Evolutionary conservation across 2,113 vertebrate species (phyloP), one percentile per base, ranked within the genome.

Genomic region (Lasiurus borealis): DNA sequence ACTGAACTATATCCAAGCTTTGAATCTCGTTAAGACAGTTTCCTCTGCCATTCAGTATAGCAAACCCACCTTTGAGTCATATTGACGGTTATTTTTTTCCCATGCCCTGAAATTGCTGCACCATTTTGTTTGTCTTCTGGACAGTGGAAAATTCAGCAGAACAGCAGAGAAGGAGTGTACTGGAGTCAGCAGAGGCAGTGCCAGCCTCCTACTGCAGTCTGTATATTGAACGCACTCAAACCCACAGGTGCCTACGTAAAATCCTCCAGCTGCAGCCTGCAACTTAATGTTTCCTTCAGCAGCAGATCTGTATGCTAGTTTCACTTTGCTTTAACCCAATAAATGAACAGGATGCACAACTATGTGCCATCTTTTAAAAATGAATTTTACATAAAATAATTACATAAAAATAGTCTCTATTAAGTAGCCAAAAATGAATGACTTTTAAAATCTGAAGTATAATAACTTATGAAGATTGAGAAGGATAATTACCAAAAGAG

Each of bases 161-260:
- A 85, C 96, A 97, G 97, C 97, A 96, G 96, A 64, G 94, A 96
- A 95, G 97, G 97, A 98, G 97, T 96, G 92, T 82, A 96, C 93
- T 52, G 92, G 95, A 96, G 97, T 93, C 97, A 98, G 98, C 98
- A 98, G 97, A 97, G 97, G 97, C 69, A 95, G 96, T 92, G 97
- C 97, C 97, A 97, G 95, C 97, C 87, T 97, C 94, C 94, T 97
- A 97, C 98, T 97, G 98, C 98, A 98, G 98, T 97, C 98, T 97
- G 97, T 95, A 95, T 91, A 97, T 90, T 91, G 96, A 97, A 95
- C 40, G 76, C 95, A 94, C 66, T 95, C 96, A 97, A 97, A 97
- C 95, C 94, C 96, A 97, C 96, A 96, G 98, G 98, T 97, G 96
- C 97, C 97, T 98, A 98, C 93, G 96, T 97, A 98, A 97, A 97